These are phyloP conservation scores for Pyrgus malvae DNA, from an alignment of 2,888 invertebrate species.

Conservation along the genomic window DNA sequence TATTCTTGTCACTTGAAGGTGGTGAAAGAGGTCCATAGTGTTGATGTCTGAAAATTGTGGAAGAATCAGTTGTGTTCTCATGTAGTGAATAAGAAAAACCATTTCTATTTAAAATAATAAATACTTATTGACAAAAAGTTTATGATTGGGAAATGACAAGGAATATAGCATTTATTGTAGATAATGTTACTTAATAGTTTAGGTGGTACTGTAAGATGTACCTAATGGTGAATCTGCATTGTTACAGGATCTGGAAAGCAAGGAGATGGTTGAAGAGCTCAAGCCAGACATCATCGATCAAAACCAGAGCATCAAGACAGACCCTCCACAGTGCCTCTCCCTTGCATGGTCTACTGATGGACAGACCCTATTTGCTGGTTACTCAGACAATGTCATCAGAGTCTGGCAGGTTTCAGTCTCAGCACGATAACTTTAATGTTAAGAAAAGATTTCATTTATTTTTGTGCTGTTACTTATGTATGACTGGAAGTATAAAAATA, in stretches of 20 bases:
- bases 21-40: no score
- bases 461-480: constrained; percentile 56
- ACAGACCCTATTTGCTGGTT: constrained; percentile 99
- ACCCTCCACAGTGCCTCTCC: constrained; percentile 97
- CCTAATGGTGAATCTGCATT: neutral
- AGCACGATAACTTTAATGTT: constrained; percentile 82
- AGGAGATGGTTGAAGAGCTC: constrained; percentile 99
- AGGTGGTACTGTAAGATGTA: no score
- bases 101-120: no score
- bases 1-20: no score
- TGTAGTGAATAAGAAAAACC: no score
- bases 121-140: no score
- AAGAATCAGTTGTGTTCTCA: no score
- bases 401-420: constrained; percentile 99
- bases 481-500: constrained; percentile 68
- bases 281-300: constrained; percentile 95
- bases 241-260: constrained; percentile 96
- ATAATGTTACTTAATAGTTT: no score
- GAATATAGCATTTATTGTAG: no score
- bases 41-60: no score
- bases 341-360: constrained; percentile 99
- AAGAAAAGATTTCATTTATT: constrained; percentile 73
- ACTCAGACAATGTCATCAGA: constrained; percentile 98
- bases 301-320: constrained; percentile 89
- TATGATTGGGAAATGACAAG: no score